These are phyloP conservation scores for Orthosia incerta DNA, from an alignment of 2,888 invertebrate genomes.

Conservation along the genomic window DNA sequence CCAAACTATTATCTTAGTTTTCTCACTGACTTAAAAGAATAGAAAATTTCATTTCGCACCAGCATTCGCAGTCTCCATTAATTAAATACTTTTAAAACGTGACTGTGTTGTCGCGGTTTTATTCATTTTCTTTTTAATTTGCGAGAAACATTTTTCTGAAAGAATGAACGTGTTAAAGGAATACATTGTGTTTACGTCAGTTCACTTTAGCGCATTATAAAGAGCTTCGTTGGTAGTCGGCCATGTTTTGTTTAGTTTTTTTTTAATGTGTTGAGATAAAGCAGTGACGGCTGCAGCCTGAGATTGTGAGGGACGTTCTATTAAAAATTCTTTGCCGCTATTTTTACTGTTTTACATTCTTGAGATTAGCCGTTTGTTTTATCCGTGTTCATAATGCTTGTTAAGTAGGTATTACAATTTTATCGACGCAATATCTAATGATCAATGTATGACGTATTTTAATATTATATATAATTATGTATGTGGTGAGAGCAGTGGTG, in stretches of 20 bases:
- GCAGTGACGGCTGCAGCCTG: constrained; percentile 36
- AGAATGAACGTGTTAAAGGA: constrained; percentile 44
- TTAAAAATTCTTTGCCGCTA: constrained; percentile 29
- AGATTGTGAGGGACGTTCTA: constrained; percentile 39
- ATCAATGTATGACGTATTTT: too few species aligned
- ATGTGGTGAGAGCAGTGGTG: too few species aligned
- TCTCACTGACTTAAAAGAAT: constrained; percentile 68
- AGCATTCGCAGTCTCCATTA: constrained; percentile 68
- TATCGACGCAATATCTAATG: background rate
- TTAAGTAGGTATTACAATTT: background rate
- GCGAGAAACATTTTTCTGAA: constrained; percentile 60
- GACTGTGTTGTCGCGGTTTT: constrained; percentile 68
- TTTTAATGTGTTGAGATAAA: constrained; percentile 40
- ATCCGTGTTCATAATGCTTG: background rate
- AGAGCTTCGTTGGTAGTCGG: constrained; percentile 38
- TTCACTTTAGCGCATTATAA: constrained; percentile 55
- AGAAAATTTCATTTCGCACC: constrained; percentile 74
- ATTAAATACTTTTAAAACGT: constrained; percentile 79
- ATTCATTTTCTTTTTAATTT: constrained; percentile 59
- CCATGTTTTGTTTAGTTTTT: constrained; percentile 49
- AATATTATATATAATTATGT: too few species aligned
- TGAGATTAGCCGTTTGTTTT: background rate
- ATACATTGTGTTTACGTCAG: constrained; percentile 56
- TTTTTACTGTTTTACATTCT: constrained; percentile 22
- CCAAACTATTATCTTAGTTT: constrained; percentile 76